Evolutionary conservation across 2,113 vertebrate genomes (phyloP).

Genomic region (Tachuris rubrigastra): DNA sequence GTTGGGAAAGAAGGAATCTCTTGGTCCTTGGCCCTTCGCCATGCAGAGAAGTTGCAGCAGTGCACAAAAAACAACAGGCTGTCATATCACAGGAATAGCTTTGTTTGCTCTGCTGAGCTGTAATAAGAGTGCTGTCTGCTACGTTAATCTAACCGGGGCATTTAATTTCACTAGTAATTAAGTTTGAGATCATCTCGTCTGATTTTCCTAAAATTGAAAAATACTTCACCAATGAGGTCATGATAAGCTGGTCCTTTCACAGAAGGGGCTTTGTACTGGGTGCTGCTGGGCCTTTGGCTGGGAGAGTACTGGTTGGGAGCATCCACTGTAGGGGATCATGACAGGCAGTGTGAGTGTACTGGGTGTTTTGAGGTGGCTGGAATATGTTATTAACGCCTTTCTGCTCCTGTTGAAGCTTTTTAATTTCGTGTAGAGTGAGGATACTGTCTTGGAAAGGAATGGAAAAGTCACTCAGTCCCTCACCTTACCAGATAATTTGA

Average conservation of each 20-base stretch:
- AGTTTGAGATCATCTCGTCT: constrained; percentile 43
- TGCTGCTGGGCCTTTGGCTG: neutral
- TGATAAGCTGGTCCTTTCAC: constrained; percentile 2
- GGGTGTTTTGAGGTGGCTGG: neutral
- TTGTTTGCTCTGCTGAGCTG: constrained; percentile 9
- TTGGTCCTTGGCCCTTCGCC: neutral
- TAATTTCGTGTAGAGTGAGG: neutral
- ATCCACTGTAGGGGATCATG: neutral
- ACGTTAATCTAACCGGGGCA: constrained; percentile 1
- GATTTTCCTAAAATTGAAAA: constrained; percentile 59
- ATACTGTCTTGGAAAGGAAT: neutral
- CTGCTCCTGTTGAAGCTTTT: neutral
- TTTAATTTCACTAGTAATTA: constrained; percentile 60
- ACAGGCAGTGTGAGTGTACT: neutral
- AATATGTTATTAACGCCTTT: neutral
- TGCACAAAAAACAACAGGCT: neutral
- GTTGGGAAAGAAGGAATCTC: neutral
- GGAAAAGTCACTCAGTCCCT: neutral
- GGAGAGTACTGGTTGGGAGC: neutral
- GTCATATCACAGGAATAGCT: neutral
- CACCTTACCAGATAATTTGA: neutral
- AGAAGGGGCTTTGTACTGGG: neutral
- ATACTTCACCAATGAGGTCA: constrained; percentile 31
- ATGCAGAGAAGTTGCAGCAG: neutral
- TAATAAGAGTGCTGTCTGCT: constrained; percentile 54